Evolutionary conservation across 2,888 invertebrate genomes (phyloP), one percentile per base, ranked within the genome.

Genomic region (Allophyes oxyacanthae): DNA sequence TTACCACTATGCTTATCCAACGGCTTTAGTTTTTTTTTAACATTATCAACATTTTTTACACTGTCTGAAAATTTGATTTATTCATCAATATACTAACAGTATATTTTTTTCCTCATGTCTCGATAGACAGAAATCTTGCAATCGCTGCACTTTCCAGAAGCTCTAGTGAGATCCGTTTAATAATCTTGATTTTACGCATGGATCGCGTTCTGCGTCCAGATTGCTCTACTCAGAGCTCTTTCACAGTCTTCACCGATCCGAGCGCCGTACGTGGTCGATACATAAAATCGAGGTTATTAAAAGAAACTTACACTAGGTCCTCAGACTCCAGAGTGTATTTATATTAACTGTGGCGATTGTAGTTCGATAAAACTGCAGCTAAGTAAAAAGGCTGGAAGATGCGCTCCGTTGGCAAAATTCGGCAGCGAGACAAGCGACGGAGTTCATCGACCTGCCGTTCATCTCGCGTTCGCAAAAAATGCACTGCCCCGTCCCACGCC

Each of bases 401-500:
- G 89, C 89, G 91, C 86, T 88, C 72, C 81, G 89, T 80, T 88
- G 87, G 88, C 85, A 83, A 90, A 88, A 85, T 91, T 91, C 82
- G 85, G 88, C 82, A 84, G 85, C 86, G 88, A 89, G 90, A 87
- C 88, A 82, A 82, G 82, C 86, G 79, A 80, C 81, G 74, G 81
- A 82, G 93, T 89, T 93, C 92, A 88, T 84, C 79, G 89, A 89
- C 88, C 91, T 84, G 75, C 83, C 87, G 88, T 89, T 90, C 91
- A 89, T 92, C 89, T 91, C 84, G 77, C 79, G 84, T 80, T 83
- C 86, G 91, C 92, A 94, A 94, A 94, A 94, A 94, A 92, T 94
- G 92, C 92, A 94, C 81, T 90, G 92, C 83, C 86, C 85, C 92
- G 87, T 89, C 92, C 92, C 92, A 92, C 93, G 88, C 86, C 83